Evolutionary conservation across 1,140 invertebrate genomes (phyloP).

Genomic region (Vanessa tameamea): DNA sequence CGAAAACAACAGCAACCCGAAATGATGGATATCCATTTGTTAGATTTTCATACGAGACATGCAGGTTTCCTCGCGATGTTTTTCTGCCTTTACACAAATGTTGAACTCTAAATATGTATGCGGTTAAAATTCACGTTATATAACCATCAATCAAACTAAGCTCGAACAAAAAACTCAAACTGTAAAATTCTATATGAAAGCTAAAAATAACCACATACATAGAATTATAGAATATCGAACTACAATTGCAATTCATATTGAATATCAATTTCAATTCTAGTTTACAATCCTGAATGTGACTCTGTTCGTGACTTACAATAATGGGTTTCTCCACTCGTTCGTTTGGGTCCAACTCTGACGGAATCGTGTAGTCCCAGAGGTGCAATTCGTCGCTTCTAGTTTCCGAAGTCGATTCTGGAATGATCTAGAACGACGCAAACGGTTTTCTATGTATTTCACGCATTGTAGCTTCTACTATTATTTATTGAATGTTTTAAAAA

Average conservation of each 20-base stretch:
- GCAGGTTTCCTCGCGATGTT: no score
- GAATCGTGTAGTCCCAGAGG: constrained; percentile 33
- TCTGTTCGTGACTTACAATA: constrained; percentile 20
- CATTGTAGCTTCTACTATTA: constrained; percentile 14
- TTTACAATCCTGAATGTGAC: neutral
- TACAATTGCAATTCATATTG: neutral
- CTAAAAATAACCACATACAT: neutral
- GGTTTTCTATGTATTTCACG: constrained; percentile 13
- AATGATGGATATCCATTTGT: no score
- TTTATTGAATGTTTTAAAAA: neutral
- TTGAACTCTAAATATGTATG: no score
- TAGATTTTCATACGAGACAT: no score
- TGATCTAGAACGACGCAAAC: constrained; percentile 9
- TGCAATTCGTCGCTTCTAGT: constrained; percentile 31
- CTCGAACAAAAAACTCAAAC: no score
- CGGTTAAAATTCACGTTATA: no score
- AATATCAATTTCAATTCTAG: neutral
- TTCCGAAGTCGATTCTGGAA: constrained; percentile 33
- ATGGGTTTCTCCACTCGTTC: constrained; percentile 28
- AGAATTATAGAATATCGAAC: neutral
- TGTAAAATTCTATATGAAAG: no score
- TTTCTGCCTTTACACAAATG: no score
- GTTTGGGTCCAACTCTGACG: constrained; percentile 28
- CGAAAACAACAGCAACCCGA: no score
- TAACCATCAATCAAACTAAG: no score